Evolutionary conservation across 2,113 vertebrate genomes (phyloP), one percentile per base, ranked within the genome.

Genomic region (Tyrannus savana): DNA sequence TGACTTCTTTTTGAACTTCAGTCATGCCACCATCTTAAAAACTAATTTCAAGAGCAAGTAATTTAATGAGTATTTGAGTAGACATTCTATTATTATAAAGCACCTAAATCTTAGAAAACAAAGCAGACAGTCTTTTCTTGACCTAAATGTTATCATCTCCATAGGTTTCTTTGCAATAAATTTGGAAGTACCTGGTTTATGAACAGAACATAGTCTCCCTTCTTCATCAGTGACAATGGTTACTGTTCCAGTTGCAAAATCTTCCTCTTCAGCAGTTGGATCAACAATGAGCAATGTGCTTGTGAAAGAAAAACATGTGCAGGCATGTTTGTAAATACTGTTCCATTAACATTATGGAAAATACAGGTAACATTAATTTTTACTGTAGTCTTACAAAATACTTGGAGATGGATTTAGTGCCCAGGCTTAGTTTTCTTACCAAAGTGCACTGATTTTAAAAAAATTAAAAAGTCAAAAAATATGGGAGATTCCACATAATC

Each of bases 201-300:
- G 98, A 52, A 99, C 89, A 44, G 98, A 98, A 84, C 99, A 99
- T 3, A 99, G 98, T 21, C 96, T 98, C 64, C 96, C 98, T 28
- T 98, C 98, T 58, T 99, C 99, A 25, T 99, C 99, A 7, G 97
- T 99, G 85, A 99, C 99, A 77, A 99, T 69, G 0, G 99, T 99
- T 87, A 99, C 94, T 49, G 97, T 97, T 85, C 99, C 98, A 5
- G 98, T 99, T 22, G 98, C 98, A 86, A 99, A 92, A 53, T 96
- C 97, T 84, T 99, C 99, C 90, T 99, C 99, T 90, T 99, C 99
- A 33, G 97, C 98, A 18, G 99, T 99, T 53, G 99, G 99, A 90
- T 99, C 99, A 25, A 98, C 98, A 50, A 99, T 98, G 62, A 99
- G 97, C 83, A 99, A 97, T 4, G 98, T 98, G 87, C 99, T 99